Conservation (phyloP, 2,113 vertebrate species). For the Calonectris borealis region DNA sequence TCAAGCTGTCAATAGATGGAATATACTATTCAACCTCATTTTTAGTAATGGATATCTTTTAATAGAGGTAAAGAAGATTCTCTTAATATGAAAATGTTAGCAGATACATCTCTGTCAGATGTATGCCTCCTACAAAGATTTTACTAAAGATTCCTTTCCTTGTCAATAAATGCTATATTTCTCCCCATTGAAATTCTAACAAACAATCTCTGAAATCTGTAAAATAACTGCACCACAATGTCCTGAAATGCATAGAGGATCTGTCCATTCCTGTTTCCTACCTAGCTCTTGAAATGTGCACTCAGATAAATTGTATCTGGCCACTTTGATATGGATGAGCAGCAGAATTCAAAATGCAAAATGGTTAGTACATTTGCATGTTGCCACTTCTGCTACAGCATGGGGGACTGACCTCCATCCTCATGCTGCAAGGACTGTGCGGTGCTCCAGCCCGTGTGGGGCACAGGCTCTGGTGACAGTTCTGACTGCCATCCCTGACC, state of each 20-base stretch:
- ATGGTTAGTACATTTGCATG: fast-evolving
- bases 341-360: not conserved
- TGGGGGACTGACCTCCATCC: not conserved
- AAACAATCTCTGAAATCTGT: not conserved
- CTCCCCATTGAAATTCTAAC: not conserved
- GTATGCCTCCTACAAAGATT: not conserved
- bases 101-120: not conserved
- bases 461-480: not conserved
- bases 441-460: fast-evolving
- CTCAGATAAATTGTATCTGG: not conserved
- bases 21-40: not conserved
- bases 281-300: not conserved
- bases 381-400: not conserved
- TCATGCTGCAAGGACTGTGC: fast-evolving
- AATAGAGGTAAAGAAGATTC: not conserved
- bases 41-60: not conserved
- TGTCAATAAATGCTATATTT: not conserved
- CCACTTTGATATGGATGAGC: fast-evolving
- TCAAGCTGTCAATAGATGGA: not conserved
- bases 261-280: not conserved
- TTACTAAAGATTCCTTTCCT: not conserved
- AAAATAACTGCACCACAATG: not conserved
- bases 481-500: not conserved
- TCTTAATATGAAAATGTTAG: not conserved
- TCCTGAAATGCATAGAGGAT: not conserved